Percentiles rank a stretch among this genome's conserved stretches.
Evolutionary conservation across 2,888 invertebrate genomes (phyloP).

Genomic region (Falcaria lacertinaria): DNA sequence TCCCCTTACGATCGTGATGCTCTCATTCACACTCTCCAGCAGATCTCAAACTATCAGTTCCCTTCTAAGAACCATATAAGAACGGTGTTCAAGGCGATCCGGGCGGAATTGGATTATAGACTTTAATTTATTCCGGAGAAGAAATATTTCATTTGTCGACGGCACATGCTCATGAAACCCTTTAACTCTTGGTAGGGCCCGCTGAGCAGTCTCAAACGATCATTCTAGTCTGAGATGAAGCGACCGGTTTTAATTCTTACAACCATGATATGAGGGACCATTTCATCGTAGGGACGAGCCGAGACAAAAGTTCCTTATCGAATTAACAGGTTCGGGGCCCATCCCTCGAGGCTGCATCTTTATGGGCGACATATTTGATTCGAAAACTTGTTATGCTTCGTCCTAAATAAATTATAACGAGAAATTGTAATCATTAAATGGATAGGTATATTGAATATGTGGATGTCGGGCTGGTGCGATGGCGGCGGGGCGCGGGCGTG

Average conservation of each 20-base stretch:
- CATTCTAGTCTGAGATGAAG: constrained; percentile 56
- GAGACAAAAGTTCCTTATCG: constrained; percentile 68
- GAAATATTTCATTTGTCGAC: constrained; percentile 75
- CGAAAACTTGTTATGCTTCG: constrained; percentile 79
- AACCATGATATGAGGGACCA: constrained; percentile 64
- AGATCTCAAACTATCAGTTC: constrained; percentile 75
- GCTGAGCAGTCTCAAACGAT: constrained; percentile 66
- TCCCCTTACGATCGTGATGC: constrained; percentile 61
- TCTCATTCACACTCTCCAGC: constrained; percentile 76
- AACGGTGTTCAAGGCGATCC: constrained; percentile 51
- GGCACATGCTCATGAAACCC: constrained; percentile 67
- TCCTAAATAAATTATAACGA: constrained; percentile 79
- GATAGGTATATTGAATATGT: constrained; percentile 72
- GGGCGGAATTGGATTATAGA: constrained; percentile 68
- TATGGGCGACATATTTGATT: constrained; percentile 80
- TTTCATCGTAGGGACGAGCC: constrained; percentile 49
- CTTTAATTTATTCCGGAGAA: constrained; percentile 76
- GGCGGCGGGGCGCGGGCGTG: constrained; percentile 33
- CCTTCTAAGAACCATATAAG: constrained; percentile 63
- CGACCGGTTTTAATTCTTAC: constrained; percentile 78
- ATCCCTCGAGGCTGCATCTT: constrained; percentile 76
- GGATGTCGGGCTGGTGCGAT: constrained; percentile 41
- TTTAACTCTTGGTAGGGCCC: constrained; percentile 56
- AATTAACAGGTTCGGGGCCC: constrained; percentile 67
- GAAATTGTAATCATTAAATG: constrained; percentile 78